Evolutionary conservation across 2,888 invertebrate species (phyloP), one percentile per base, ranked within the genome.

Genomic region (Meiosimyza decipiens): DNA sequence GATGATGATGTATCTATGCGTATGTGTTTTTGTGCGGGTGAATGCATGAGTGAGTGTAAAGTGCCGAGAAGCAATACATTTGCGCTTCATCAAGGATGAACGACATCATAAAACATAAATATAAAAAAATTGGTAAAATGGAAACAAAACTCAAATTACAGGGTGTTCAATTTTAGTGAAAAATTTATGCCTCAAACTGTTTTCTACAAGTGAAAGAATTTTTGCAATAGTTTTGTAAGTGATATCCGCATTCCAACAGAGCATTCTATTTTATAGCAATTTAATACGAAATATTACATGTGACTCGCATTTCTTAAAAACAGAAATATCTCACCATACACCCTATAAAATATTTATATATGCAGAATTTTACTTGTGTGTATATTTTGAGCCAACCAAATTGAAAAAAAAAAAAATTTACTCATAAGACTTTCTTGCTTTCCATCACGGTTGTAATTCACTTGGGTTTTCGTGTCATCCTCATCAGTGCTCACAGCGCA

Each of bases 31-130:
- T 60, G 6, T 54, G 67, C 50, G 59, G 5, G 13, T 52, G 47
- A 40, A 12, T 50, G 65, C 47, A 18, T 72, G 60, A 13, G 62
- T 55, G n/a, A 28, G 51, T 49, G 52, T 59, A 54, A 33, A 71
- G 71, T 51, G 67, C 40, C 62, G 73, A 70, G 74, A 72, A 74
- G 71, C 63, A 73, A 75, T 75, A 73, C 76, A 76, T 76, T 77
- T 77, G 71, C 76, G 75, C 75, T 75, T 77, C 76, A 77, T 77
- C 74, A 77, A 75, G 74, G 73, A 76, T 75, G 73, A 75, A 74
- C 73, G 75, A 65, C 73, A 66, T 72, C 73, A 72, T 75, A 72
- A 77, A 74, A 71, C 70, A 76, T 74, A 28, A 51, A 50, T 15
- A 50, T n/a, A 16, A 11, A 63, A 63, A 63, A 16, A 40, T 40